Evolutionary conservation across 2,113 vertebrate species (phyloP), one percentile per base, ranked within the genome.

Genomic region (Scomber japonicus): DNA sequence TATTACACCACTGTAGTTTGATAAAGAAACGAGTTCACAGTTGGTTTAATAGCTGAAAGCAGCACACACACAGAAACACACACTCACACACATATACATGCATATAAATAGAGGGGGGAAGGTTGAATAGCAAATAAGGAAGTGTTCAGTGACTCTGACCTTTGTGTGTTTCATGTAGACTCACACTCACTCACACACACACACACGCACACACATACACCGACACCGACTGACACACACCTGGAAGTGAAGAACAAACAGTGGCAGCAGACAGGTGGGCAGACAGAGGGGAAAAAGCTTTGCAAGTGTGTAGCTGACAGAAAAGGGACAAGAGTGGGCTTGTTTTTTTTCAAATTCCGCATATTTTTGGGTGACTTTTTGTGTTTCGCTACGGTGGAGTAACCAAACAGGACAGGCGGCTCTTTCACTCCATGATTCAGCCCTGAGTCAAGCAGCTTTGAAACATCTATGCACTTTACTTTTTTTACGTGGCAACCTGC

Each of bases 81-180:
- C 7, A 73, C 14, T 30, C 7, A 46, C 46, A 55, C 27, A 24
- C 30, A 53, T 24, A 53, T 24, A 68, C 45, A 56, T 27, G 2
- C 24, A 27, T 0, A 51, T 2, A 53, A 19, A 40, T 15, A 64
- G 70, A 53, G 70, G 63, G 76, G 71, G 87, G 78, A 67, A 67
- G 87, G 83, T 62, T 63, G 27, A 53, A 54, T 30, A 63, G 30
- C 70, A 80, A 93, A 95, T 91, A 85, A 94, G 94, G 94, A 95
- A 95, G 93, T 92, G 82, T 9, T 85, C 54, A 78, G 55, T 82
- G 66, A 63, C 57, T 80, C 81, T 94, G 90, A 95, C 95, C 91
- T 88, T 91, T 91, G 72, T 93, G 93, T 77, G 30, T 66, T 51
- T 21, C 11, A 64, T 11, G 63, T 21, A 61, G 11, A 35, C 21